Conservation (phyloP, 1,140 invertebrate species). For the Venturia canescens region DNA sequence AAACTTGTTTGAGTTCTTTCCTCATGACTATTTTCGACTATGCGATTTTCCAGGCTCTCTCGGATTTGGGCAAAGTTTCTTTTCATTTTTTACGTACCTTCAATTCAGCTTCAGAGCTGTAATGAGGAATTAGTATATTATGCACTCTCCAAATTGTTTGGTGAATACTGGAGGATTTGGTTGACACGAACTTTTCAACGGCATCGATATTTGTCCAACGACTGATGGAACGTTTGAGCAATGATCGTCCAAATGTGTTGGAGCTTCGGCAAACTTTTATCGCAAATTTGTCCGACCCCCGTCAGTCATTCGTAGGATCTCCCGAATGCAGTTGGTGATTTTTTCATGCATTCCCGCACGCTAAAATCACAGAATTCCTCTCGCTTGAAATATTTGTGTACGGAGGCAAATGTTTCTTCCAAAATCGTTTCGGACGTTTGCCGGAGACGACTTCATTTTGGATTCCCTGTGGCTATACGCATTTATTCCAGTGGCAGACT, state of each 20-base stretch:
- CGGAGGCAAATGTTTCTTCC: conserved; percentile 7
- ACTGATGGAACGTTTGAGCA: neutral
- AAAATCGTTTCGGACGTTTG: conserved; percentile 8
- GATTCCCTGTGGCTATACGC: conserved; percentile 16
- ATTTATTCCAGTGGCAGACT: neutral
- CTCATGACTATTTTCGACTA: no score
- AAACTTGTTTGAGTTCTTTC: no score
- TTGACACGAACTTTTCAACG: neutral
- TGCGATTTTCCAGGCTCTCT: no score
- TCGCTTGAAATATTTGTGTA: conserved; percentile 27
- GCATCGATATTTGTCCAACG: neutral
- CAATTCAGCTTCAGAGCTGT: neutral
- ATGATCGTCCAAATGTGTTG: neutral
- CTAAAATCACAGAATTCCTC: conserved; percentile 13
- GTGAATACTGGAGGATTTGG: neutral
- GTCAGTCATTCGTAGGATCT: neutral
- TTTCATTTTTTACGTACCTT: no score
- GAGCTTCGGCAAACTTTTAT: neutral
- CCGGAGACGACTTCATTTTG: conserved; percentile 12
- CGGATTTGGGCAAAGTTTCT: no score
- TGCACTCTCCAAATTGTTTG: neutral
- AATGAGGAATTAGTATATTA: neutral
- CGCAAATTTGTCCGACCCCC: neutral
- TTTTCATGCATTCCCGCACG: conserved; percentile 17
- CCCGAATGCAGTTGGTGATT: neutral